Conservation (phyloP, 2,113 vertebrate genomes). For the Gadus macrocephalus region DNA sequence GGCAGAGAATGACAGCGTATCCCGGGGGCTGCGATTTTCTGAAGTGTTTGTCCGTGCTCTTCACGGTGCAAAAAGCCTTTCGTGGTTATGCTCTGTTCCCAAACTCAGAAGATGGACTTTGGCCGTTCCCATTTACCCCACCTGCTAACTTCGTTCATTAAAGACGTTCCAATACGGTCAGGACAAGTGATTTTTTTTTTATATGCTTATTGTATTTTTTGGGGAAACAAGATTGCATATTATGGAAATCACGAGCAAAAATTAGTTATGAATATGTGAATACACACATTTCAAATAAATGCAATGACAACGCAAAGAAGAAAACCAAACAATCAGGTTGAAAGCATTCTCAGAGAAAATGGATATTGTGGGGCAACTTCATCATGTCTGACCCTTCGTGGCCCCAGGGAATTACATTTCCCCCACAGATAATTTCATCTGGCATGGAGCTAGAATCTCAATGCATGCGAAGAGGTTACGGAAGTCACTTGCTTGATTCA, state of each 20-base stretch:
- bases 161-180: background rate
- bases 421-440: too few relatives aligned
- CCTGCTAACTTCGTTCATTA: background rate
- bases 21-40: background rate
- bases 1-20: background rate
- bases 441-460: too few relatives aligned
- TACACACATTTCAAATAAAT: background rate
- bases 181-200: background rate
- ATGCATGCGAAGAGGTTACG: too few relatives aligned
- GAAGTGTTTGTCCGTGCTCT: background rate
- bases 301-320: background rate
- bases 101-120: background rate
- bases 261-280: background rate
- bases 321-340: too few relatives aligned
- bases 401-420: too few relatives aligned
- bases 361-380: too few relatives aligned
- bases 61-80: background rate
- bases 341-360: too few relatives aligned
- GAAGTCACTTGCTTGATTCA: too few relatives aligned
- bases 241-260: too few relatives aligned
- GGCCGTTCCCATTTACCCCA: background rate
- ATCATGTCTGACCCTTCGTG: too few relatives aligned
- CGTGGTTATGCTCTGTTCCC: background rate
- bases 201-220: too few relatives aligned
- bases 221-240: too few relatives aligned